A percentile compares a stretch with the other conserved stretches of the same genome.
Conservation (phyloP, 2,888 invertebrate species). For the Tipula vernalis region DNA sequence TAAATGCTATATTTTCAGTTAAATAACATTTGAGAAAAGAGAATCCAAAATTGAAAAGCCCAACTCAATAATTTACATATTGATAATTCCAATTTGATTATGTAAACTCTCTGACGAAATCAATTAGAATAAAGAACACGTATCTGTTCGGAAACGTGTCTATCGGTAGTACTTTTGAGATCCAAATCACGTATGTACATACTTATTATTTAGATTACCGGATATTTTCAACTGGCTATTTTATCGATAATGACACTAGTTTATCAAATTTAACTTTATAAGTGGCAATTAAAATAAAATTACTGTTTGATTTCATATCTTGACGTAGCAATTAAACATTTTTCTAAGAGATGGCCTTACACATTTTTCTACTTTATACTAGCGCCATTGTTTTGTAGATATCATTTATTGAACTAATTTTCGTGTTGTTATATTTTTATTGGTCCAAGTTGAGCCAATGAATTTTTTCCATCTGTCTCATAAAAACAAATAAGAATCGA, state of each 20-base stretch:
- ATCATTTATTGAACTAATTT: slow-evolving; percentile 12
- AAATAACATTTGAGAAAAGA: not conserved
- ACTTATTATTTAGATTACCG: not conserved
- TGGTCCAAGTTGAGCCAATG: slow-evolving; percentile 44
- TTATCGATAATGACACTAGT: not conserved
- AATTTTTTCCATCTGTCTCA: slow-evolving; percentile 49
- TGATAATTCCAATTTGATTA: not conserved
- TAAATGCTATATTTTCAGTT: too few relatives aligned
- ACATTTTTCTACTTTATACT: not conserved
- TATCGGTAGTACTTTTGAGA: not conserved
- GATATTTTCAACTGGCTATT: not conserved
- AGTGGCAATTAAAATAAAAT: not conserved
- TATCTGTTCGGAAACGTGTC: not conserved
- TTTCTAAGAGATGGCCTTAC: not conserved
- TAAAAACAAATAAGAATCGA: not conserved
- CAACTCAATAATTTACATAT: too few relatives aligned
- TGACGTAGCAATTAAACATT: not conserved
- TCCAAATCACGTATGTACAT: not conserved
- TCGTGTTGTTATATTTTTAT: slow-evolving; percentile 25
- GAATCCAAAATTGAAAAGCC: not conserved
- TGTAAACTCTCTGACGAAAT: too few relatives aligned
- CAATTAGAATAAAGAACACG: not conserved
- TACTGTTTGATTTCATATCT: not conserved
- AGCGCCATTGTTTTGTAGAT: slow-evolving; percentile 15
- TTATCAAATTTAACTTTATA: not conserved